Base-by-base conservation (phyloP, 1,140 invertebrate genomes). In the Neotoxoptera formosana region DNA sequence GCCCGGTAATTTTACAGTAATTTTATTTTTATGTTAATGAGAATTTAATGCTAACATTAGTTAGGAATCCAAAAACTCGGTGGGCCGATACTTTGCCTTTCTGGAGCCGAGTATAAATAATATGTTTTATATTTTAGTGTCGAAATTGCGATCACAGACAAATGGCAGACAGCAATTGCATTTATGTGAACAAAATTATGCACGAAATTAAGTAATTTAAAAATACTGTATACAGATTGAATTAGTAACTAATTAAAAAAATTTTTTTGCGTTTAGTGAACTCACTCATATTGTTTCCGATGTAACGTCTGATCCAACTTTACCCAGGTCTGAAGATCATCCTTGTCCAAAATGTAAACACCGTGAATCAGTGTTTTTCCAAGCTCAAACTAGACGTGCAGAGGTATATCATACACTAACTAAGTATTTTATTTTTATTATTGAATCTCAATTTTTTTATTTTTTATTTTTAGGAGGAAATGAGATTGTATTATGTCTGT, bases 111-210 rank as follows among this genome's bases (percentile, higher is more conserved):
- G 41, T 67, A n/a, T 67, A 30, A 67, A n/a, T 67, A 11, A 14
- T 0, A 9, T 23, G 45, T 89, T 89, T 14, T 1, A 34, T 89
- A 23, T 96, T 96, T 94, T 95, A 97, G 95, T 99, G 99, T 95
- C 96, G 99, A 95, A 99, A 99, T 96, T 99, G 99, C 96, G 98
- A 99, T 94, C 99, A 99, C 95, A 99, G 99, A 95, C 98, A 99
- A 95, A 96, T 98, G 45, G 99, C 99, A 0, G 98, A 99, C 94
- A 99, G 99, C 94, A 99, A 99, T 94, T 99, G 99, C 95, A 99
- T 99, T 93, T 99, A 99, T 95, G 99, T 99, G 0, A 99, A 99
- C 96, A 99, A 99, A 96, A 99, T 99, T 96, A 99, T 99, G 97
- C 99, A 99, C 96, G 99, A 99, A 97, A 99, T 99, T 94, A 99